Conservation (phyloP, 2,113 vertebrate genomes). For the Sander lucioperca region DNA sequence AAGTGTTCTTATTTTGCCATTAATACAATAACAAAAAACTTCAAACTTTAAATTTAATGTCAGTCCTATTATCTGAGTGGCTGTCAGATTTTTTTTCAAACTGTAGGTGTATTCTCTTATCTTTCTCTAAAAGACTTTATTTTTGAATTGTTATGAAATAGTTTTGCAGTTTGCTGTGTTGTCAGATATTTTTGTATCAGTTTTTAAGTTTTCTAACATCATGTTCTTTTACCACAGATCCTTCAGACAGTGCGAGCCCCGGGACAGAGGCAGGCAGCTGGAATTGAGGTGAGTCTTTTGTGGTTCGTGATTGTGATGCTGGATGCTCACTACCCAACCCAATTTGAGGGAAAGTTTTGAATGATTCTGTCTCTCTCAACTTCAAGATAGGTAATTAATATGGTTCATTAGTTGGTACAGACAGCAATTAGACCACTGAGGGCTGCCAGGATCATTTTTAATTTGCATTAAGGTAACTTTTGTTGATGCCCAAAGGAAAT, state of each 20-base stretch:
- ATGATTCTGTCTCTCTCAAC: neutral
- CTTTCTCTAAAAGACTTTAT: neutral
- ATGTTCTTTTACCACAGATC: conserved; percentile 82
- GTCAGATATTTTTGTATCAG: neutral
- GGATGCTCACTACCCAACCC: neutral
- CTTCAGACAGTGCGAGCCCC: conserved; percentile 93
- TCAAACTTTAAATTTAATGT: neutral
- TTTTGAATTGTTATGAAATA: neutral
- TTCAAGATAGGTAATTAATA: neutral
- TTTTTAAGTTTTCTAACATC: conserved; percentile 11
- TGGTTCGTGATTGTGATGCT: neutral
- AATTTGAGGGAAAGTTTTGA: neutral
- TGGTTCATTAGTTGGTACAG: neutral
- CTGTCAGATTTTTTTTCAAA: neutral
- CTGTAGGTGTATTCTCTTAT: neutral
- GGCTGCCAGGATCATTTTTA: neutral
- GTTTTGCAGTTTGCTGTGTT: neutral
- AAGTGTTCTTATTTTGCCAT: neutral
- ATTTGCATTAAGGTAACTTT: neutral
- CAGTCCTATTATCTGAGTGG: neutral
- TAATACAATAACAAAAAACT: neutral
- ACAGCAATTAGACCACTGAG: neutral
- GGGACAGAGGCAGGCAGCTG: conserved; percentile 93
- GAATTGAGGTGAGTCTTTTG: conserved; percentile 90
- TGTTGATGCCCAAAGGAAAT: neutral